Base-by-base conservation (phyloP, 2,113 vertebrate species). In the Chaenocephalus aceratus region DNA sequence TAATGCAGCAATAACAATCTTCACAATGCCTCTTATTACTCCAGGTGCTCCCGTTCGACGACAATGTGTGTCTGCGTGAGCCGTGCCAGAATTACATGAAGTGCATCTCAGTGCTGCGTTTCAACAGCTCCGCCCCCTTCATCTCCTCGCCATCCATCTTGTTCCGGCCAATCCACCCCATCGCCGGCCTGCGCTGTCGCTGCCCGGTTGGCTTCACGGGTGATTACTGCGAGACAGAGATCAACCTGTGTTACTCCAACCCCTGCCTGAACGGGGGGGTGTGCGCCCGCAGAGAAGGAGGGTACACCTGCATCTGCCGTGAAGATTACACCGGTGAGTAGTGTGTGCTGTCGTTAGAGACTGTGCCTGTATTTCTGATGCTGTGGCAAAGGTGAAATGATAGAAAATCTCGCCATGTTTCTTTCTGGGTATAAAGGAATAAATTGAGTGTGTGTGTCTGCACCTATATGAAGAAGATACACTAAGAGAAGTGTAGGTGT, bases 11-110 rank as follows among this genome's bases (percentile, higher is more conserved):
- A 23, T 5, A 64, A 11, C 11, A n/a, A 10, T 26, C 12, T 5
- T 30, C 21, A 23, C 56, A 0, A 4, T 18, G n/a, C 56, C 52
- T 56, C 2, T 65, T 41, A 13, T 62, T 60, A 2, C 44, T 56
- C 21, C 90, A 96, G 95, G 98, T 99, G 53, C 96, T 99, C 64
- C 98, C 98, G 48, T 99, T 99, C 16, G 98, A 99, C 2, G 98
- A 99, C 95, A 99, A 99, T 89, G 96, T 99, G 92, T 99, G 97
- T 89, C 94, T 99, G 59, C 96, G 97, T 0, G 98, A 99, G 88
- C 97, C 98, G 0, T 99, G 97, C 5, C 97, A 99, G 94, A 99
- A 99, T 94, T 99, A 99, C 95, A 97, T 99, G 98, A 97, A 97
- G 94, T 99, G 98, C 6, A 96, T 99, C 73, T 97, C 97, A 0